Evolutionary conservation across 2,888 invertebrate species (phyloP), one percentile per base, ranked within the genome.

Genomic region (Ochropleura leucogaster): DNA sequence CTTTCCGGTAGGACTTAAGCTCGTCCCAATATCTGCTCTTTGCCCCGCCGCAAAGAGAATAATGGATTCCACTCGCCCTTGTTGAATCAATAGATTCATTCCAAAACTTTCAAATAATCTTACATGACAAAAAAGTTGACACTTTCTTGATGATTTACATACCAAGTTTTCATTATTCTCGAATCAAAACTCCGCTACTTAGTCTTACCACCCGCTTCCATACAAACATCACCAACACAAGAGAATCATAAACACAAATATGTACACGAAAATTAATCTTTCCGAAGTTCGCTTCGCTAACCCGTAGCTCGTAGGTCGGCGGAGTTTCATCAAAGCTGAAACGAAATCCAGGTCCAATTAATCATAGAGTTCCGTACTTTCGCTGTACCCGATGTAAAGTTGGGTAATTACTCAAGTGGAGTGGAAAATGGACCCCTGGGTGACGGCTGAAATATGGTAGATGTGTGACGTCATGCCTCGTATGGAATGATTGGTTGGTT

Each of bases 381-480:
- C 63, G 63, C 66, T 66, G 63, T 72, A 82, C 67, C 66, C 71
- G 65, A n/a, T 71, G 73, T 68, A 75, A 87, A 87, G 83, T 85
- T 82, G 72, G 72, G 76, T 81, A 83, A 86, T 87, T 81, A 86
- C 84, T 86, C 87, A 86, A 81, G 72, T 73, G 67, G 70, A 72
- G 74, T 76, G 72, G 65, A 74, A 81, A 78, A 79, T 65, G 74
- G 77, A 82, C 79, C 82, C 68, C 59, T 9, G 74, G 64, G 55
- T 76, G 82, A 72, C 72, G 67, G 69, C 10, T 67, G 67, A 68
- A 77, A 74, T 80, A 74, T 74, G 46, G 70, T 47, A 30, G 40
- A 82, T 74, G 53, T 80, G 70, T 83, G 83, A 60, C 79, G 80
- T 77, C 71, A 78, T 18, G 44, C 59, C 53, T 51, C 12, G 44